phyloP scores from a whole-genome alignment of 1,140 invertebrate species.

The Adoxophyes honmai region DNA sequence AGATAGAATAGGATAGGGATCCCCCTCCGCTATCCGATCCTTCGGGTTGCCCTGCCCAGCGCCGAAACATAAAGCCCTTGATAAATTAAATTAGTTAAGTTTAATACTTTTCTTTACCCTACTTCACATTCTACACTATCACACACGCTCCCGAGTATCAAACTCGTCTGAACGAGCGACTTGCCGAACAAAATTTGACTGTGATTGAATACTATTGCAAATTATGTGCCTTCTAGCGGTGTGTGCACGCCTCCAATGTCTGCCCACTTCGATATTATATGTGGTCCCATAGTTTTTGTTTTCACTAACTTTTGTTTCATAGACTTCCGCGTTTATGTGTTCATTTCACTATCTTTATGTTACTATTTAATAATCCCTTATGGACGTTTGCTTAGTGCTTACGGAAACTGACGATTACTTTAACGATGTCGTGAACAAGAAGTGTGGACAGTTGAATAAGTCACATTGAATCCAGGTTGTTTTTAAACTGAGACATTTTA shows the following conservation, averaged over 20 bases:
- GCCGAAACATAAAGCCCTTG: conserved; percentile 58
- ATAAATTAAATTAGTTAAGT: conserved; percentile 34
- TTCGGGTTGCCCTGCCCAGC: conserved; percentile 70
- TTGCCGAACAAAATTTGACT: conserved; percentile 41
- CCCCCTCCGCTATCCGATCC: conserved; percentile 41
- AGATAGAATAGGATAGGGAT: conserved; percentile 57
- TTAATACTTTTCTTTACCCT: conserved; percentile 48
- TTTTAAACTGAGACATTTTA: conserved; percentile 26
- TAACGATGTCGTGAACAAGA: conserved; percentile 1
- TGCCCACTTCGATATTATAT: conserved; percentile 73
- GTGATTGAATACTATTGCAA: conserved; percentile 35
- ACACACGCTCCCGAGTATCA: conserved; percentile 43
- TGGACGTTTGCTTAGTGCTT: conserved; percentile 26
- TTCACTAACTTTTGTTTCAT: conserved; percentile 48
- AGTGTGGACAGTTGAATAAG: not conserved
- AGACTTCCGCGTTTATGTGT: conserved; percentile 55
- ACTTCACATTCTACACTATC: conserved; percentile 58
- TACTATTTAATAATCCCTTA: conserved; percentile 29
- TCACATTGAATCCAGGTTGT: not conserved
- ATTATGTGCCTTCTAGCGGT: conserved; percentile 69
- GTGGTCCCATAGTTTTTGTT: conserved; percentile 65
- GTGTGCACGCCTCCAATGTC: conserved; percentile 70
- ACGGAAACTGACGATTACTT: conserved; percentile 16
- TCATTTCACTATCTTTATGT: conserved; percentile 50
- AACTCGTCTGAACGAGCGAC: conserved; percentile 49